Conservation (phyloP, 2,113 vertebrate genomes). For the Aspidoscelis tigris region DNA sequence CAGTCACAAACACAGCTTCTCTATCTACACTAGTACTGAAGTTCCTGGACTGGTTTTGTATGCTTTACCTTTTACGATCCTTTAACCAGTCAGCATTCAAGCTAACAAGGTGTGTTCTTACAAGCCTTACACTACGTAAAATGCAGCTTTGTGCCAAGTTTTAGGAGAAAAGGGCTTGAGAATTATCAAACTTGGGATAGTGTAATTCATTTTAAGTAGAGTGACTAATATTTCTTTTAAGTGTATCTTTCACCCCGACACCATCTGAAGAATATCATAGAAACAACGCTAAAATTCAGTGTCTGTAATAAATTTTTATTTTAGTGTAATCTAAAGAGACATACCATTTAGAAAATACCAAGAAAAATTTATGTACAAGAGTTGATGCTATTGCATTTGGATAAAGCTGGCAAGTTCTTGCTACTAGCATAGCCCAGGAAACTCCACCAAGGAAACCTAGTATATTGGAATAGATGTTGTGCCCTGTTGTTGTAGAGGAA, state of each 20-base stretch:
- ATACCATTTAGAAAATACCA: conserved; percentile 95
- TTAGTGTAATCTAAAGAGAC: conserved; percentile 81
- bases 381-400: conserved; percentile 92
- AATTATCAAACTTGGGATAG: not conserved
- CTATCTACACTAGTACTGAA: not conserved
- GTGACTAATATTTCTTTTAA: not conserved
- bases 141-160: not conserved
- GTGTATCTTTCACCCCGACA: conserved; percentile 55
- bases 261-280: conserved; percentile 77
- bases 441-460: conserved; percentile 92
- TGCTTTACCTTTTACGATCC: not conserved
- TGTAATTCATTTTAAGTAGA: conserved; percentile 5
- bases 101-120: not conserved
- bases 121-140: not conserved
- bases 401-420: conserved; percentile 92
- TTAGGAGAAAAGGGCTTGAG: no score
- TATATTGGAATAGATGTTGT: conserved; percentile 94
- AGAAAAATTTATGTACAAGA: conserved; percentile 93
- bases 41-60: not conserved
- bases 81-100: not conserved
- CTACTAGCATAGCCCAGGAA: conserved; percentile 94
- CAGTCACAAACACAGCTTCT: not conserved
- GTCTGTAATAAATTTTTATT: conserved; percentile 84
- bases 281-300: conserved; percentile 86
- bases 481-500: conserved; percentile 78